A percentile compares a stretch with the other conserved stretches of the same genome.
phyloP scores from a whole-genome alignment of 2,113 vertebrate species.

The Amia ocellicauda region DNA sequence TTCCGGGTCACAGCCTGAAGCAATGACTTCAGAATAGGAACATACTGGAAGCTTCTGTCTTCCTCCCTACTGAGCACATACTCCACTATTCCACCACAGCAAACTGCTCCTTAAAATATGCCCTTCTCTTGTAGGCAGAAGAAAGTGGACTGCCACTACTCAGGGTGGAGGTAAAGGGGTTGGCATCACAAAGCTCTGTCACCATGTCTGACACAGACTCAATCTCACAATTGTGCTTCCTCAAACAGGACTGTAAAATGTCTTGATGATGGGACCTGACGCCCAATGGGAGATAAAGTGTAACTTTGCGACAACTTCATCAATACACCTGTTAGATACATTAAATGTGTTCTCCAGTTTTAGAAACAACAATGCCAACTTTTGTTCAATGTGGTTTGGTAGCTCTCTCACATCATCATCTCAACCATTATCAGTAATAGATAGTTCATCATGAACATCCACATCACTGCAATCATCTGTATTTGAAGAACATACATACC shows the following conservation, averaged over 20 bases:
- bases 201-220: slow-evolving; percentile 21
- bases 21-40: slow-evolving; percentile 33
- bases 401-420: slow-evolving; percentile 16
- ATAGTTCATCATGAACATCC: slow-evolving; percentile 6
- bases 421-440: slow-evolving; percentile 1
- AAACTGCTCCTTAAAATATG: slow-evolving; percentile 29
- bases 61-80: slow-evolving; percentile 25
- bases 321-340: slow-evolving; percentile 27
- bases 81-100: slow-evolving; percentile 28
- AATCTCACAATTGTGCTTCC: slow-evolving; percentile 22
- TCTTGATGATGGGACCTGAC: slow-evolving; percentile 23
- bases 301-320: slow-evolving; percentile 24
- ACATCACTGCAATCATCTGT: slow-evolving; percentile 4
- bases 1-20: slow-evolving; percentile 29
- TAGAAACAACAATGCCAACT: slow-evolving; percentile 7
- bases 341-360: slow-evolving; percentile 30
- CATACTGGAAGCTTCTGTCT: slow-evolving; percentile 27
- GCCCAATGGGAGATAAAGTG: slow-evolving; percentile 29
- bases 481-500: slow-evolving; percentile 21
- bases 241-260: slow-evolving; percentile 30
- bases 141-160: slow-evolving; percentile 17
- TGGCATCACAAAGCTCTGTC: slow-evolving; percentile 17
- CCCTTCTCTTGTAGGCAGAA: slow-evolving; percentile 24
- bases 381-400: slow-evolving; percentile 15
- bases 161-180: slow-evolving; percentile 16